Evolutionary conservation across 1,140 invertebrate species (phyloP), one percentile per base, ranked within the genome.

Genomic region (Drosophila athabasca): DNA sequence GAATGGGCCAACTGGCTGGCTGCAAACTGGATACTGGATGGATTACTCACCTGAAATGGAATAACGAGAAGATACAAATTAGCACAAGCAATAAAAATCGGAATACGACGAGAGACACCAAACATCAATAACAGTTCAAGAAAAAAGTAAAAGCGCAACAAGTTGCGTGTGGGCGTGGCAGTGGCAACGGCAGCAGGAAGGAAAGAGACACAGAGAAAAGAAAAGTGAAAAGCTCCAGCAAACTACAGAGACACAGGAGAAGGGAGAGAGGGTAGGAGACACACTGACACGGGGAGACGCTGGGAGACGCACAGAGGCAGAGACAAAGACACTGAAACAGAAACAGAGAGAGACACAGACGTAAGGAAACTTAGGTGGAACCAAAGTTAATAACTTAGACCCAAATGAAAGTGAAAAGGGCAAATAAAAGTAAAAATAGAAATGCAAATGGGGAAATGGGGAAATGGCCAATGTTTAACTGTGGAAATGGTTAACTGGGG

Each of bases 341-440:
- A 15, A 13, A 31, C 50, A 43, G n/a, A n/a, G n/a, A n/a, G n/a
- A n/a, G 26, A 61, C 19, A 58, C 61, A 49, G 72, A 75, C 31
- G 53, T 39, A 52, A 49, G 46, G 48, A 66, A 35, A 50, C 45
- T 49, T 68, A 55, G 55, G 54, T 52, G 76, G 52, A 46, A 45
- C 62, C 62, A 68, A 69, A 62, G 75, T 74, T 79, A 79, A 80
- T 79, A 80, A 76, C 71, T 80, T 59, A 64, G 53, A 57, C 57
- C 41, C 57, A 74, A 79, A 74, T 58, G 65, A 81, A 81, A 81
- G 79, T 78, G 79, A 81, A 81, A 83, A 74, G 79, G 70, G 69
- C 68, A 64, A 81, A 82, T 41, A 71, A 53, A 66, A 51, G 53
- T 59, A 53, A 50, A 71, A 72, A 81, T 71, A 53, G 69, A 73